Conservation (phyloP, 1,140 invertebrate species). For the Bombus huntii region DNA sequence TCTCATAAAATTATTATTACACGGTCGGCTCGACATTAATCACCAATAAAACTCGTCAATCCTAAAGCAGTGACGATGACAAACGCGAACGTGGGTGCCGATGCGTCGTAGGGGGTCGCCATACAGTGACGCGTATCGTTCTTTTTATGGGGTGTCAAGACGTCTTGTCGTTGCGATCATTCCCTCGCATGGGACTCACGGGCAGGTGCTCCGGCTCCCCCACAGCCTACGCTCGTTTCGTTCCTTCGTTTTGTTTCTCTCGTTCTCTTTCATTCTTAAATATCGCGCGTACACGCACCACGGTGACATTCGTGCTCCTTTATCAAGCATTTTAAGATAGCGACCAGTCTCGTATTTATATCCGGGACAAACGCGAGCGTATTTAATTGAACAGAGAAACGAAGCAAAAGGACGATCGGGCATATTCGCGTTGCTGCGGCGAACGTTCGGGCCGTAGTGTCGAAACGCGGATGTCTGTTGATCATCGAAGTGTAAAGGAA, state of each 20-base stretch:
- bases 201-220: slow-evolving; percentile 59
- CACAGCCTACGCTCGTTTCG: slow-evolving; percentile 41
- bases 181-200: slow-evolving; percentile 42
- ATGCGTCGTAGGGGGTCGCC: slow-evolving; percentile 58
- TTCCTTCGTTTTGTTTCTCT: slow-evolving; percentile 8
- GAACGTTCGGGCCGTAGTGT: not conserved
- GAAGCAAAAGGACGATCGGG: not conserved
- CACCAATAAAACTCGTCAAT: slow-evolving; percentile 52
- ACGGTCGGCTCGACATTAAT: slow-evolving; percentile 37
- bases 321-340: not conserved
- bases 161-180: slow-evolving; percentile 63
- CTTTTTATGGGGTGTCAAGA: slow-evolving; percentile 61
- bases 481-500: not conserved
- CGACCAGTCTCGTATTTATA: not conserved
- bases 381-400: not conserved
- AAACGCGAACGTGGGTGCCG: slow-evolving; percentile 57
- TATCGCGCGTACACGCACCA: slow-evolving; percentile 4
- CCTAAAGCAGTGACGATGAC: slow-evolving; percentile 38
- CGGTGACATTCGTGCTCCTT: slow-evolving; percentile 20
- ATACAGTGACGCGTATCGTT: slow-evolving; percentile 55
- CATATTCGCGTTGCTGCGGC: not conserved
- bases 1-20: slow-evolving; percentile 42
- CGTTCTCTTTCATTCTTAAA: slow-evolving; percentile 55
- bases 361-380: not conserved
- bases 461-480: not conserved